Conservation (phyloP, 2,888 invertebrate genomes). For the Oxyscelio sp. region DNA sequence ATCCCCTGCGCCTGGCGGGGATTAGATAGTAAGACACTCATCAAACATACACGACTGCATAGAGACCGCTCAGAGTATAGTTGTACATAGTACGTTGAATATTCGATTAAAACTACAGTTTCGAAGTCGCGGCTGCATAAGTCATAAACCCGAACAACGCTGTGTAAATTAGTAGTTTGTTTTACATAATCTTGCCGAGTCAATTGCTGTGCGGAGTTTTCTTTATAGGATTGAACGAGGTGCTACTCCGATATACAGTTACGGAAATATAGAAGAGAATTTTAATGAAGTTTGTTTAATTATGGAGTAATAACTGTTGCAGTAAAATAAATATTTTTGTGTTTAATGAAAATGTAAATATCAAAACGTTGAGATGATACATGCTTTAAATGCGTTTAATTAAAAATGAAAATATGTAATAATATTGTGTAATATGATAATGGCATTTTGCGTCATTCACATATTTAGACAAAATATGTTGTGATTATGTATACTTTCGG, state of each 20-base stretch:
- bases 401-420: too few relatives aligned
- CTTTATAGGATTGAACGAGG: slow-evolving; percentile 32
- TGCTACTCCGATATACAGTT: slow-evolving; percentile 36
- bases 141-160: slow-evolving; percentile 50
- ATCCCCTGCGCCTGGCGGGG: slow-evolving; percentile 51
- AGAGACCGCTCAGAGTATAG: slow-evolving; percentile 14
- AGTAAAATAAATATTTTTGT: slow-evolving; percentile 3
- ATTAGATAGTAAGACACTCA: slow-evolving; percentile 68
- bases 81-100: slow-evolving; percentile 33
- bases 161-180: slow-evolving; percentile 54
- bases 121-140: slow-evolving; percentile 53
- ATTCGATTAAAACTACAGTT: slow-evolving; percentile 64
- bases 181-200: slow-evolving; percentile 51
- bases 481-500: too few relatives aligned
- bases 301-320: slow-evolving; percentile 29
- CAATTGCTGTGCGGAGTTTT: slow-evolving; percentile 46
- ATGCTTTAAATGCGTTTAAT: too few relatives aligned
- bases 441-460: too few relatives aligned
- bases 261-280: not conserved
- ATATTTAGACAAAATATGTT: too few relatives aligned
- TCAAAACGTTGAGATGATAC: too few relatives aligned
- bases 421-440: too few relatives aligned
- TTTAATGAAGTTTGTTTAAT: slow-evolving; percentile 10
- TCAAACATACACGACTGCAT: slow-evolving; percentile 55
- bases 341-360: not conserved